These are phyloP conservation scores for Prolemur simus DNA, from an alignment of 2,113 vertebrate species.

Conservation along the genomic window DNA sequence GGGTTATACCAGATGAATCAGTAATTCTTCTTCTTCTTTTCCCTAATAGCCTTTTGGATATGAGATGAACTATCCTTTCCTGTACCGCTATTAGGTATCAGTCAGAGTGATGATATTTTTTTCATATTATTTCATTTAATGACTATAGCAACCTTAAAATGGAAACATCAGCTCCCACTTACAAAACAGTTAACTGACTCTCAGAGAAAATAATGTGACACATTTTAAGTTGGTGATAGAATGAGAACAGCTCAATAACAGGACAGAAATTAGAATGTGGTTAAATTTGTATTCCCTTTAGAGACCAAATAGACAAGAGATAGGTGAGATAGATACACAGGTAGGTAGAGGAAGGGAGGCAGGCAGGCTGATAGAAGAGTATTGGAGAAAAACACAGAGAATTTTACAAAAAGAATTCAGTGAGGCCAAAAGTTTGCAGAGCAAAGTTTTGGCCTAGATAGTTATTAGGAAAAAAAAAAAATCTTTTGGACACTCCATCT, in stretches of 20 bases:
- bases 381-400: neutral
- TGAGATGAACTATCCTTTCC: neutral
- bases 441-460: slow-evolving; percentile 46
- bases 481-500: slow-evolving; percentile 40
- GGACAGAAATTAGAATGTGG: slow-evolving; percentile 15
- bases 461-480: slow-evolving; percentile 38
- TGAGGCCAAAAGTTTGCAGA: slow-evolving; percentile 53
- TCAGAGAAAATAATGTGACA: neutral
- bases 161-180: neutral
- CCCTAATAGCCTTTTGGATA: neutral
- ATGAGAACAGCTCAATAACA: neutral
- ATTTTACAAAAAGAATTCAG: slow-evolving; percentile 37
- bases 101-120: neutral
- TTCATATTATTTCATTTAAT: slow-evolving; percentile 33
- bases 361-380: neutral
- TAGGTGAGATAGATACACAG: neutral
- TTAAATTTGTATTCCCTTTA: neutral
- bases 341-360: neutral
- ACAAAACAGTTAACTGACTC: neutral
- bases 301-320: neutral
- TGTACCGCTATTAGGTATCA: neutral
- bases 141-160: neutral
- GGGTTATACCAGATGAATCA: neutral
- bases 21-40: neutral
- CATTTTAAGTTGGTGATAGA: neutral